Conservation (phyloP, 2,888 invertebrate species). For the Xestobium rufovillosum region DNA sequence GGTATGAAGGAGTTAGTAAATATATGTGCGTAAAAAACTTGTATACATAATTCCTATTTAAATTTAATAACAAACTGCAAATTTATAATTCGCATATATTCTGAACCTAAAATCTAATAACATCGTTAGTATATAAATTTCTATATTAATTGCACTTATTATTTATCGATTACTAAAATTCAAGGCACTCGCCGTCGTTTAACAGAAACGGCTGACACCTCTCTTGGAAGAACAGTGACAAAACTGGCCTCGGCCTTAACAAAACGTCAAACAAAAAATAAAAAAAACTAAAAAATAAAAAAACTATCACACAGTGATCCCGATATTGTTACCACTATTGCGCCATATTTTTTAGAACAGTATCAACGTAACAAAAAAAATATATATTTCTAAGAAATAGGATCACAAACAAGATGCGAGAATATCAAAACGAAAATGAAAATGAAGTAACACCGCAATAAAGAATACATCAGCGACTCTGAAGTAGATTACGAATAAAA, state of each 20-base stretch:
- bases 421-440: not conserved
- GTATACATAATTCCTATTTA: conserved; percentile 18
- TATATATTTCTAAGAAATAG: conserved; percentile 1
- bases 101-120: conserved; percentile 29
- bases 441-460: no score
- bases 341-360: not conserved
- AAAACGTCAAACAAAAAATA: conserved; percentile 36
- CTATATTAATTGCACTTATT: conserved; percentile 44
- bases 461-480: no score
- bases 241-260: conserved; percentile 43
- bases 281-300: conserved; percentile 27
- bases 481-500: no score
- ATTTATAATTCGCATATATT: conserved; percentile 32
- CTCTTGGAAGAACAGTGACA: conserved; percentile 42
- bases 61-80: conserved; percentile 26
- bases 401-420: not conserved
- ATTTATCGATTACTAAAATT: conserved; percentile 10
- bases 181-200: not conserved
- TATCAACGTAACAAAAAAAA: not conserved
- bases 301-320: conserved; percentile 17
- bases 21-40: conserved; percentile 19
- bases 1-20: conserved; percentile 22
- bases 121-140: conserved; percentile 40
- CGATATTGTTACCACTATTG: conserved; percentile 7
- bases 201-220: conserved; percentile 9